Evolutionary conservation across 2,888 invertebrate genomes (phyloP).

Genomic region (Invenusta paracnida): DNA sequence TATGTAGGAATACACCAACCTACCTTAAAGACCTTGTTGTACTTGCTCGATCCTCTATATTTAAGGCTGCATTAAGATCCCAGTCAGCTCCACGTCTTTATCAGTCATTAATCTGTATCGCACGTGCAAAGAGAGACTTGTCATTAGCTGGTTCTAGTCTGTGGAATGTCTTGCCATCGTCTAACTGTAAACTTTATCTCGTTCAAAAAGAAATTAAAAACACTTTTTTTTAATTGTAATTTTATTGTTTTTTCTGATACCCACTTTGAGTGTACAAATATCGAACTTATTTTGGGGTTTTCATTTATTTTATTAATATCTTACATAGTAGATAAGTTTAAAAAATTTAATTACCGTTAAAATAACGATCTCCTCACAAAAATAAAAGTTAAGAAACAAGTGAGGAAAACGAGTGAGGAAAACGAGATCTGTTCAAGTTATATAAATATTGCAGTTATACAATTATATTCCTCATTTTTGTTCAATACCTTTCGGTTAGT

Average conservation of each 20-base stretch:
- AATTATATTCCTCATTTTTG: constrained; percentile 64
- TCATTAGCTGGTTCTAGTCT: background rate
- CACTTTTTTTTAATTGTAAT: background rate
- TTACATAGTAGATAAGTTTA: too few relatives aligned
- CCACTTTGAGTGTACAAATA: background rate
- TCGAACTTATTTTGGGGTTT: too few relatives aligned
- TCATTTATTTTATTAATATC: too few relatives aligned
- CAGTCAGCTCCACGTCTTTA: background rate
- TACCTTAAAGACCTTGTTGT: background rate
- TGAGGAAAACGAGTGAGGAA: too few relatives aligned
- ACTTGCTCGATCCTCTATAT: background rate
- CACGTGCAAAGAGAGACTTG: background rate
- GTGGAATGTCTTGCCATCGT: background rate
- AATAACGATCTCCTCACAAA: too few relatives aligned
- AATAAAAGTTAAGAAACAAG: too few relatives aligned
- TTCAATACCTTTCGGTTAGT: constrained; percentile 66
- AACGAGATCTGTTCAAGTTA: too few relatives aligned
- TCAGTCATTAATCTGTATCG: background rate
- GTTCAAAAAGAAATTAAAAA: background rate
- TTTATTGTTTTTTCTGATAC: background rate
- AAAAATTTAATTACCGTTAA: too few relatives aligned
- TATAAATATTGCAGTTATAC: too few relatives aligned
- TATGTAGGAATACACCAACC: too few relatives aligned
- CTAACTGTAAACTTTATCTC: background rate
- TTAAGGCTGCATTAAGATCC: background rate